Percentiles rank a stretch among this genome's conserved stretches.
These are phyloP conservation scores for Dryobates pubescens DNA, from an alignment of 2,797 vertebrate genomes.

Conservation along the genomic window DNA sequence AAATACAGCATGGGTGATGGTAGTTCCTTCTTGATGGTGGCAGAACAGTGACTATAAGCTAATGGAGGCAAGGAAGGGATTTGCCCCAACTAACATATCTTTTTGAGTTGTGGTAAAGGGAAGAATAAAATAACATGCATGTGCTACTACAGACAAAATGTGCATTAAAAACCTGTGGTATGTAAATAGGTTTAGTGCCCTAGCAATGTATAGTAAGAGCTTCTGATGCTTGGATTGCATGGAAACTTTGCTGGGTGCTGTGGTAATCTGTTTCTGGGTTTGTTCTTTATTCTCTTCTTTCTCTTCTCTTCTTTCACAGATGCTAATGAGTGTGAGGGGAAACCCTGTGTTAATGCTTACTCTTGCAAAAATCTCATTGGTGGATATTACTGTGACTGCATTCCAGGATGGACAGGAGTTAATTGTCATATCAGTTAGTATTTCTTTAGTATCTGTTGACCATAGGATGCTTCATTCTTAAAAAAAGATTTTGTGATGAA, in stretches of 20 bases:
- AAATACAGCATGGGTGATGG: conserved; percentile 47
- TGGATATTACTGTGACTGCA: conserved; percentile 98
- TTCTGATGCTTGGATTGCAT: conserved; percentile 61
- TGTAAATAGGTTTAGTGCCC: neutral
- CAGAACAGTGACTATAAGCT: conserved; percentile 24
- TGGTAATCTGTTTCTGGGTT: conserved; percentile 73
- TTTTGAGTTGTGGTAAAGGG: conserved; percentile 9
- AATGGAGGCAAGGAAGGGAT: neutral
- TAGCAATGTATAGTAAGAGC: neutral
- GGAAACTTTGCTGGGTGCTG: conserved; percentile 72
- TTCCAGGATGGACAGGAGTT: conserved; percentile 93
- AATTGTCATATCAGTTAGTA: conserved; percentile 99
- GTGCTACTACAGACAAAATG: neutral
- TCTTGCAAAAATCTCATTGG: conserved; percentile 99
- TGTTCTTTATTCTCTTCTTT: conserved; percentile 73
- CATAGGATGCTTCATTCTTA: conserved; percentile 4
- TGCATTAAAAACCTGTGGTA: conserved; percentile 4
- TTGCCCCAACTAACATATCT: conserved; percentile 38
- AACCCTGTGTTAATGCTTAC: conserved; percentile 94
- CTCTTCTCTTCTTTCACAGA: conserved; percentile 88
- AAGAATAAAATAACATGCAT: conserved; percentile 22
- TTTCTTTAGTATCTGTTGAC: conserved; percentile 67
- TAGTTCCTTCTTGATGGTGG: conserved; percentile 46
- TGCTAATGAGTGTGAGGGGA: conserved; percentile 93
- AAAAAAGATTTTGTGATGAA: neutral